Base-by-base conservation (phyloP, 2,113 vertebrate species). In the Myrmecophaga tridactyla region DNA sequence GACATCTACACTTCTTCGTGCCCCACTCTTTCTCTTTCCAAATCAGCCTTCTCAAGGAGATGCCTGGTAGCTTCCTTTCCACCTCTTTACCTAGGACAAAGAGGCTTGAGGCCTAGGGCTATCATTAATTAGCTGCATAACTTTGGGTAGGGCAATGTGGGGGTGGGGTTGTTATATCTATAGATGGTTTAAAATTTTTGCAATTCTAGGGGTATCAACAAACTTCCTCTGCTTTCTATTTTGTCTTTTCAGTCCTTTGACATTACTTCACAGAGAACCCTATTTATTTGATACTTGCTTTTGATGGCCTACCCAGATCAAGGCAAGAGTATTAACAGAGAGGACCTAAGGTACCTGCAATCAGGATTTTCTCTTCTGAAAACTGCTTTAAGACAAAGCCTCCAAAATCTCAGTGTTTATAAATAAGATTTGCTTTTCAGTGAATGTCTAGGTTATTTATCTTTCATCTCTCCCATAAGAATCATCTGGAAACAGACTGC, bases 371-470 rank as follows among this genome's bases (percentile, higher is more conserved):
- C 51, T 76, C 29, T 63, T 82, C 51, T 51, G 92, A 80, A 96
- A 94, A 92, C 82, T 73, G 72, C 65, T 69, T 80, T 85, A 63
- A 75, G 62, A 83, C 25, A 73, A 77, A 95, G 80, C 23, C 60
- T 94, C n/a, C 39, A 86, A 72, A 29, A 86, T 3, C n/a, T n/a
- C 9, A 11, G 39, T 31, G 23, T 39, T 91, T 73, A 51, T 34
- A 69, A 94, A 25, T 53, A 36, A 51, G 34, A 90, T 31, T n/a
- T 73, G 13, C 41, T 82, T 97, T 20, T 63, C 77, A 77, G 36
- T 6, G 23, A 83, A 23, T 67, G 41, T n/a, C 36, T 72, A 14
- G 1, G 3, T 58, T 58, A 92, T 36, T 56, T 14, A 41, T 58
- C 46, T 93, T 94, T 72, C 15, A 73, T 56, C 34, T 83, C 25